These are phyloP conservation scores for Rhorus exstirpatorius DNA, from an alignment of 2,888 invertebrate species.

Conservation along the genomic window DNA sequence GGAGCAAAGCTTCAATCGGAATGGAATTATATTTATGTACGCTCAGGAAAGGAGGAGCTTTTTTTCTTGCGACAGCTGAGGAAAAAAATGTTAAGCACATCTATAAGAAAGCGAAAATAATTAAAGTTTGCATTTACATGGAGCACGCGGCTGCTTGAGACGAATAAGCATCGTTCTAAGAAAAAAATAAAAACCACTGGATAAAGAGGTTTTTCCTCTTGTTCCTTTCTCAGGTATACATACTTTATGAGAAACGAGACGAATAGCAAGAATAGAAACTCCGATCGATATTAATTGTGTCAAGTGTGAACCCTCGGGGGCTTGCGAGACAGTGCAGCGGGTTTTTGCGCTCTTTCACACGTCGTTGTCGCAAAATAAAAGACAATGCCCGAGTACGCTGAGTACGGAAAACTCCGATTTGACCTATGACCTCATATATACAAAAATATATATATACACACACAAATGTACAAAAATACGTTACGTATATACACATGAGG, in stretches of 20 bases:
- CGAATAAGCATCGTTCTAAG: slow-evolving; percentile 1
- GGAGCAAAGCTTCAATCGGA: not conserved
- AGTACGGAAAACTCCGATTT: slow-evolving; percentile 55
- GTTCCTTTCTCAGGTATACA: not conserved
- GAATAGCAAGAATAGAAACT: slow-evolving; percentile 83
- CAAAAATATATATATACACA: slow-evolving; percentile 4
- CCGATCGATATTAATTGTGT: slow-evolving; percentile 85
- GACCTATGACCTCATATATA: slow-evolving; percentile 39
- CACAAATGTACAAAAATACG: too few species aligned
- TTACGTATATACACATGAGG: too few species aligned
- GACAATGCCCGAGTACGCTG: slow-evolving; percentile 71
- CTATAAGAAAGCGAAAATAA: too few species aligned
- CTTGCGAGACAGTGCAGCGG: slow-evolving; percentile 64
- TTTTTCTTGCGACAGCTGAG: not conserved
- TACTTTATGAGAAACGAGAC: slow-evolving; percentile 42
- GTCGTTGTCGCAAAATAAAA: slow-evolving; percentile 72
- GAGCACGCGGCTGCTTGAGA: not conserved
- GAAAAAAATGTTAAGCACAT: too few species aligned
- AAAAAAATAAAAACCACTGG: not conserved
- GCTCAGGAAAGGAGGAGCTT: not conserved
- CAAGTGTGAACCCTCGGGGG: slow-evolving; percentile 80
- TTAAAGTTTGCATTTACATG: not conserved
- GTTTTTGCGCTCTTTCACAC: slow-evolving; percentile 36
- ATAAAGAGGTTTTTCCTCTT: not conserved
- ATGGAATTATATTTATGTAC: slow-evolving; percentile 14